Evolutionary conservation across 2,113 vertebrate species (phyloP).

Genomic region (Sterrhoptilus dennistouni): DNA sequence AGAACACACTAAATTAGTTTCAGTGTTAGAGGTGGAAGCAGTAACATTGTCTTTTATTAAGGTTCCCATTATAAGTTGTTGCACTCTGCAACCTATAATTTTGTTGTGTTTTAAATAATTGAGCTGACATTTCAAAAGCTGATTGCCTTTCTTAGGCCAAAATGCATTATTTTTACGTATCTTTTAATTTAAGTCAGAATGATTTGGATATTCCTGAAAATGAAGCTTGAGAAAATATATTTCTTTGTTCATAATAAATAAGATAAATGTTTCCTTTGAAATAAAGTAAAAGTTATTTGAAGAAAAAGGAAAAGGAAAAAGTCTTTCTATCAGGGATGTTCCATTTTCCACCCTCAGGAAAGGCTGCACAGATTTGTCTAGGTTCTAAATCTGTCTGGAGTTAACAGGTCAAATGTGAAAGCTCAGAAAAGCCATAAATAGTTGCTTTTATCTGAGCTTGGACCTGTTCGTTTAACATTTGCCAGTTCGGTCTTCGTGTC

Average conservation of each 20-base stretch:
- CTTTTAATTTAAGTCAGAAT: slow-evolving; percentile 23
- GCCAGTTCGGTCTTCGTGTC: neutral
- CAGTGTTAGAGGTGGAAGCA: neutral
- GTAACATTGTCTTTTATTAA: slow-evolving; percentile 8
- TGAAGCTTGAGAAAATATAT: neutral
- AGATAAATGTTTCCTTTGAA: neutral
- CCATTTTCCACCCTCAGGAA: neutral
- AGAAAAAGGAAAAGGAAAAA: neutral
- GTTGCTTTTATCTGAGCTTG: neutral
- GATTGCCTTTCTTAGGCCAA: neutral
- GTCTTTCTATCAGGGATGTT: neutral
- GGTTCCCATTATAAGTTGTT: neutral
- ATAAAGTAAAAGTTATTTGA: neutral
- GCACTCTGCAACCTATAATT: slow-evolving; percentile 10
- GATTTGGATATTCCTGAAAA: slow-evolving; percentile 22
- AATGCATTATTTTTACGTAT: neutral
- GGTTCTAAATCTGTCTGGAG: neutral
- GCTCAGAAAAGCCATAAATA: neutral
- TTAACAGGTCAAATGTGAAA: neutral
- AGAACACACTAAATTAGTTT: neutral
- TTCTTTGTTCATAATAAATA: slow-evolving; percentile 7
- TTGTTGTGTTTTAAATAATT: slow-evolving; percentile 34
- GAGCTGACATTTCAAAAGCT: slow-evolving; percentile 14
- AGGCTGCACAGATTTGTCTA: neutral
- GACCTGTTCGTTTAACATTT: neutral